Evolutionary conservation across 2,888 invertebrate genomes (phyloP).

Genomic region (Pachymerium ferrugineum): DNA sequence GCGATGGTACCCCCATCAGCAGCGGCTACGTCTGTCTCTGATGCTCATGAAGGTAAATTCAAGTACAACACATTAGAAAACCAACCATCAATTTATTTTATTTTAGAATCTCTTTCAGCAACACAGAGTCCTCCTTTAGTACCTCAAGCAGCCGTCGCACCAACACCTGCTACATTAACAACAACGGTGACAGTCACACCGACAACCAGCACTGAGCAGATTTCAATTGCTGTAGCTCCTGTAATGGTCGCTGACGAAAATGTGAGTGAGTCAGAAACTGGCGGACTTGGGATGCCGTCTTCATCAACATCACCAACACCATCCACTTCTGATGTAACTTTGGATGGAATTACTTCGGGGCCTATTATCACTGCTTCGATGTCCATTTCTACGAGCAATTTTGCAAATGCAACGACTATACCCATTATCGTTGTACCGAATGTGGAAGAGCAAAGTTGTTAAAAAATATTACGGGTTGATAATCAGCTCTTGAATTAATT

Average conservation of each 20-base stretch:
- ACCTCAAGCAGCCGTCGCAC: constrained; percentile 39
- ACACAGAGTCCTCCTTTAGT: constrained; percentile 30
- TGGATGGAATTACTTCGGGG: constrained; percentile 38
- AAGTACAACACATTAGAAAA: background rate
- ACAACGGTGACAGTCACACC: constrained; percentile 47
- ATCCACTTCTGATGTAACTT: constrained; percentile 33
- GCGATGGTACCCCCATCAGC: constrained; percentile 41
- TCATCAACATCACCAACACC: background rate
- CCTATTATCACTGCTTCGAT: constrained; percentile 28
- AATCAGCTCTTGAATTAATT: too few species aligned
- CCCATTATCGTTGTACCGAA: background rate
- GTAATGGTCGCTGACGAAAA: background rate
- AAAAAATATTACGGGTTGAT: too few species aligned
- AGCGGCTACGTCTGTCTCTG: constrained; percentile 23
- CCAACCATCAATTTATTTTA: background rate
- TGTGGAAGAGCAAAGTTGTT: background rate
- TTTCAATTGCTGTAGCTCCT: constrained; percentile 14
- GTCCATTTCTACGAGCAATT: too few species aligned
- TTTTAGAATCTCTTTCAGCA: background rate
- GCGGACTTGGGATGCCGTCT: background rate
- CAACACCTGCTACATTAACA: constrained; percentile 39
- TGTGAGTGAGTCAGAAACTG: background rate
- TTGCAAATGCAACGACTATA: background rate
- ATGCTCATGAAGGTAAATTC: constrained; percentile 7
- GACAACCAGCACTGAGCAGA: constrained; percentile 41